Conservation (phyloP, 2,113 vertebrate species). For the Acanthochromis polyacanthus region DNA sequence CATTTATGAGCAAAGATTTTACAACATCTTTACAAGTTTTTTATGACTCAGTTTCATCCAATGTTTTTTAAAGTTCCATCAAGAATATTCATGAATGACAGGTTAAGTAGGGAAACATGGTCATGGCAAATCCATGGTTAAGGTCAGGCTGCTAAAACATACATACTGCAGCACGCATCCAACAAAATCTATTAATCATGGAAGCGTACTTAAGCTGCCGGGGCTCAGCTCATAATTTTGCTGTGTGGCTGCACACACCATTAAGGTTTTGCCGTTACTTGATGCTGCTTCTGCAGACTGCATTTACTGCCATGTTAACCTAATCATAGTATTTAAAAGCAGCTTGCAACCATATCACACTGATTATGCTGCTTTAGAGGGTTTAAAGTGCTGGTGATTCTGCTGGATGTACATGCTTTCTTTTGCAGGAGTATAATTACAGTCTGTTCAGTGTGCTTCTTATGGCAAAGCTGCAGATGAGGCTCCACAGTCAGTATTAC, state of each 20-base stretch:
- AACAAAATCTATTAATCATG: background rate
- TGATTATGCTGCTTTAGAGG: background rate
- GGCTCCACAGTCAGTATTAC: no score
- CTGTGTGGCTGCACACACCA: background rate
- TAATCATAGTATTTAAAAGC: background rate
- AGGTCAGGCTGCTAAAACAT: background rate
- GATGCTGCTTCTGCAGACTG: background rate
- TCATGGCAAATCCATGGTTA: background rate
- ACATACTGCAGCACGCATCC: background rate
- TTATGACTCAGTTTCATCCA: no score
- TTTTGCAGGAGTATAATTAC: background rate
- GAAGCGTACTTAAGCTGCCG: background rate
- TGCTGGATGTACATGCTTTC: background rate
- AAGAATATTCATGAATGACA: no score
- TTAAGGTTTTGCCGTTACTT: background rate
- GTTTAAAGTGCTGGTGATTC: background rate
- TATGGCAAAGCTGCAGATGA: no score
- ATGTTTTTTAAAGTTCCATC: no score
- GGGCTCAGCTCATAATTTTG: background rate
- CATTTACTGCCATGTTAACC: background rate
- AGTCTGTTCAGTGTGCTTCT: no score
- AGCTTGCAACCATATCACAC: background rate
- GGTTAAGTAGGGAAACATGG: no score
- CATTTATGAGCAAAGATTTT: no score
- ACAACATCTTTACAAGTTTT: no score